phyloP scores from a whole-genome alignment of 2,888 invertebrate genomes.

The Yponomeuta cagnagella region DNA sequence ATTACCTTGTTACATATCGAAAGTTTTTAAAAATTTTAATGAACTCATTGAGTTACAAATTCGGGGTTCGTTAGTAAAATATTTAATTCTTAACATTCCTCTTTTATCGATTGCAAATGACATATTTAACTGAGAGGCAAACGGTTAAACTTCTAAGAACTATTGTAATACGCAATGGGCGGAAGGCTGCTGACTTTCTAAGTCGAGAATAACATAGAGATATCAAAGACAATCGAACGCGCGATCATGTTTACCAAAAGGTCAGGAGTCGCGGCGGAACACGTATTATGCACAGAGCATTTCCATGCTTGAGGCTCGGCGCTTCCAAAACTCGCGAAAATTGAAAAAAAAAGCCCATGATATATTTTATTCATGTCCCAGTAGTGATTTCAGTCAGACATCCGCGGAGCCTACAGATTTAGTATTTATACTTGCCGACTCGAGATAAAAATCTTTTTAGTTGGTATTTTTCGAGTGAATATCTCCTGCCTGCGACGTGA shows the following conservation, averaged over 20 bases:
- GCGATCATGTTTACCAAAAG: not conserved
- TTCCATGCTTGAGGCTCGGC: constrained; percentile 2
- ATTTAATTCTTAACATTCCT: too few relatives aligned
- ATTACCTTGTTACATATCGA: too few relatives aligned
- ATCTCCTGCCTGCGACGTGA: constrained; percentile 32
- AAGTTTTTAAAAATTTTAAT: too few relatives aligned
- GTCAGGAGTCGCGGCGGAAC: not conserved
- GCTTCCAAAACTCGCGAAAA: constrained; percentile 8
- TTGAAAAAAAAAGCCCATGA: constrained; percentile 14
- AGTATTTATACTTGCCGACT: constrained; percentile 15
- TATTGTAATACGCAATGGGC: too few relatives aligned
- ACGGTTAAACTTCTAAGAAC: too few relatives aligned
- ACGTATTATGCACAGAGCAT: constrained; percentile 11
- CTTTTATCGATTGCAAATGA: too few relatives aligned
- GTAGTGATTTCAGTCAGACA: constrained; percentile 14
- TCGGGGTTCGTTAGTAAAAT: too few relatives aligned
- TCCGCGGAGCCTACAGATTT: constrained; percentile 13
- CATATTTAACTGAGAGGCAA: too few relatives aligned
- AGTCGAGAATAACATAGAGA: not conserved
- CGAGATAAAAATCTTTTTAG: constrained; percentile 17
- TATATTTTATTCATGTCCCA: constrained; percentile 18
- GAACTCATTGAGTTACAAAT: too few relatives aligned
- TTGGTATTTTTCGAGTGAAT: constrained; percentile 26
- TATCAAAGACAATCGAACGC: not conserved
- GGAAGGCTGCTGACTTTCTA: not conserved